Conservation (phyloP, 2,888 invertebrate genomes). For the Willowsia nigromaculata region DNA sequence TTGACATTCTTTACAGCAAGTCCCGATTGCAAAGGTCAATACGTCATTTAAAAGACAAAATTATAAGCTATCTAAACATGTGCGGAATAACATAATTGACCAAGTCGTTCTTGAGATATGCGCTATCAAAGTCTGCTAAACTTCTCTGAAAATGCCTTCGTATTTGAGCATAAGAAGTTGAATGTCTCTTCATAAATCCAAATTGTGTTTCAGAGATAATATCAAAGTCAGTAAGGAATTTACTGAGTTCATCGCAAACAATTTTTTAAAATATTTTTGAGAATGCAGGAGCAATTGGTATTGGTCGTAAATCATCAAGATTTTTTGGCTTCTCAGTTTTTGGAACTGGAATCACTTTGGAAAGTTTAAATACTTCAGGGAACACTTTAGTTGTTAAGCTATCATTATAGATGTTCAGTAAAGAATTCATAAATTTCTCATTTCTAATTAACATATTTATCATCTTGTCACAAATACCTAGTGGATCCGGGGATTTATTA, state of each 20-base stretch:
- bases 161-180: conserved; percentile 13
- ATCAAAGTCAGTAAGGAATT: conserved; percentile 24
- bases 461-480: background rate
- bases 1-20: too few relatives aligned
- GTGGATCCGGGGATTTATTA: conserved; percentile 14
- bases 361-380: conserved; percentile 3
- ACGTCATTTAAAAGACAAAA: too few relatives aligned
- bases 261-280: conserved; percentile 58
- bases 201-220: conserved; percentile 40
- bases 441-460: background rate
- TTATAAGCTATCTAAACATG: too few relatives aligned
- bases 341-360: conserved; percentile 31
- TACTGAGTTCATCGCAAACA: background rate
- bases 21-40: too few relatives aligned
- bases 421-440: background rate
- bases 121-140: too few relatives aligned
- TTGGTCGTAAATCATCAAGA: conserved; percentile 46
- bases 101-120: too few relatives aligned
- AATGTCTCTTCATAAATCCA: too few relatives aligned
- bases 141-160: too few relatives aligned
- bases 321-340: conserved; percentile 29
- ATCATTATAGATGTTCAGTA: background rate
- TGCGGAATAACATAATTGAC: too few relatives aligned
- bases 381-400: too few relatives aligned
- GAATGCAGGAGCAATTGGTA: conserved; percentile 39